Conservation (phyloP, 2,888 invertebrate species). For the Eristalinus aeneus region DNA sequence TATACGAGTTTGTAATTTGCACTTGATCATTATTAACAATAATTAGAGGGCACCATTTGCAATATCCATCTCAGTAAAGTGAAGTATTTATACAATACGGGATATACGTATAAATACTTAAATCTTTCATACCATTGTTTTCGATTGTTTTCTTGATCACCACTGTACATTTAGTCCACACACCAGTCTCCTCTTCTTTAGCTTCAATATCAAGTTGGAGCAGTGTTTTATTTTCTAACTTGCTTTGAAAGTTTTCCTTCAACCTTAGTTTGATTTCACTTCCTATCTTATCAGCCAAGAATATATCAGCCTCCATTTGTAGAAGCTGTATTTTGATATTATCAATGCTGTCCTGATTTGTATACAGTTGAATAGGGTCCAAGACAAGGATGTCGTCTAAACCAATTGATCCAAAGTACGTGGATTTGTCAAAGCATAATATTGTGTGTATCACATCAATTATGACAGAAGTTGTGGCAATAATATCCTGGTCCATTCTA, state of each 20-base stretch:
- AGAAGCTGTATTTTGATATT: conserved; percentile 23
- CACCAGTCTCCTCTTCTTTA: background rate
- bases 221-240: background rate
- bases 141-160: background rate
- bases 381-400: background rate
- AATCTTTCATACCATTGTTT: background rate
- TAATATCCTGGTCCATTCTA: background rate
- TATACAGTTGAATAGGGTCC: conserved; percentile 14
- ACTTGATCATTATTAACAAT: too few species aligned
- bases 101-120: too few species aligned
- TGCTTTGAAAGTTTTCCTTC: background rate
- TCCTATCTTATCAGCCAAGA: background rate
- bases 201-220: conserved; percentile 25
- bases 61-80: too few species aligned
- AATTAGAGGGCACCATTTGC: too few species aligned
- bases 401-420: conserved; percentile 14
- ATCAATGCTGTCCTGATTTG: conserved; percentile 7
- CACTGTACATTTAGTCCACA: background rate
- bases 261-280: conserved; percentile 12
- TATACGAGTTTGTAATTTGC: too few species aligned
- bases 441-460: conserved; percentile 11
- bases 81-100: too few species aligned
- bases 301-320: background rate
- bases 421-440: background rate
- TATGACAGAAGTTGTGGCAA: conserved; percentile 11